Conservation (phyloP, 2,888 invertebrate species). For the Spilosoma lubricipeda region DNA sequence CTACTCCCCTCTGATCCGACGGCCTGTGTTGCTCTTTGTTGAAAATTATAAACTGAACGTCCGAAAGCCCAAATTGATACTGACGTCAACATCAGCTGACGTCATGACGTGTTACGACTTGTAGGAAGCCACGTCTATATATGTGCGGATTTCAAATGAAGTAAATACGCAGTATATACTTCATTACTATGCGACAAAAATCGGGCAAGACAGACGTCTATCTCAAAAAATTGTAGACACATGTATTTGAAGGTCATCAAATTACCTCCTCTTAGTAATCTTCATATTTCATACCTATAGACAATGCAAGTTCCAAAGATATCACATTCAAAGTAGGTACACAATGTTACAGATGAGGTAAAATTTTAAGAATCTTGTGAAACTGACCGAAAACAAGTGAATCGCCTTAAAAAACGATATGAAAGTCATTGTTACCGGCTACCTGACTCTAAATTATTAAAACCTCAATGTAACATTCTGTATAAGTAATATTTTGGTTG, state of each 20-base stretch:
- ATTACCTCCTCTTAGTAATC: slow-evolving; percentile 4
- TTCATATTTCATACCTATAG: slow-evolving; percentile 8
- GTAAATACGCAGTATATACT: background rate
- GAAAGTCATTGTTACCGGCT: background rate
- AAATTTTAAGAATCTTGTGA: background rate
- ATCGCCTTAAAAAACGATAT: background rate
- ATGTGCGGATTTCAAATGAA: background rate
- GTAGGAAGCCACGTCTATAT: background rate
- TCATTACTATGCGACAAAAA: background rate
- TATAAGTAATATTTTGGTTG: background rate
- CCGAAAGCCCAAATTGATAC: no score
- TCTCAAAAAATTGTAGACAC: background rate
- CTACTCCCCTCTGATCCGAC: no score
- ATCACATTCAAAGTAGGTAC: background rate
- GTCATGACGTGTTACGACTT: background rate
- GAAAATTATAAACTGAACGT: background rate
- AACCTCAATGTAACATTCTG: background rate
- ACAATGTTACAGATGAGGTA: background rate
- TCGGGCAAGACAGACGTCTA: background rate
- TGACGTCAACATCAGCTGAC: background rate
- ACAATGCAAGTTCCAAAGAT: background rate
- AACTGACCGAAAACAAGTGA: background rate
- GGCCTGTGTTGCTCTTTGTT: no score
- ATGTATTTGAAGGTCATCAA: background rate
- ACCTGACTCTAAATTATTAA: background rate